Evolutionary conservation across 2,113 vertebrate genomes (phyloP).

Genomic region (Mobula birostris): DNA sequence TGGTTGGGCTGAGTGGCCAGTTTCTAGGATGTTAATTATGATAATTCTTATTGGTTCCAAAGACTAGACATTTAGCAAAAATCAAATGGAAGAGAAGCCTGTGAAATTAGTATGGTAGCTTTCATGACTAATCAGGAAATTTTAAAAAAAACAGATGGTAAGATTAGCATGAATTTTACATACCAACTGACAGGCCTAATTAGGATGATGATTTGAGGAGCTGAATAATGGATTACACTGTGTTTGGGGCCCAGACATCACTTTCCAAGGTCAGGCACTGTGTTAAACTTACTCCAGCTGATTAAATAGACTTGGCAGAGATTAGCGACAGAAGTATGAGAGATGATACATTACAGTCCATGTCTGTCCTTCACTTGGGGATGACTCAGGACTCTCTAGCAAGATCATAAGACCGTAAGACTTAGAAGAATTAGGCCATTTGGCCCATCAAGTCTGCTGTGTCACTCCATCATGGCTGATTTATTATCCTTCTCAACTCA

Average conservation of each 20-base stretch:
- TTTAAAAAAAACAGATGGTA: conserved; percentile 22
- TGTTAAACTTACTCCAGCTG: not conserved
- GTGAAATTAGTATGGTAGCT: not conserved
- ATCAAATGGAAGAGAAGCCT: not conserved
- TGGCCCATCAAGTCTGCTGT: too few species aligned
- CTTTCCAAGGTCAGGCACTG: conserved; percentile 2
- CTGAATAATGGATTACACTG: conserved; percentile 20
- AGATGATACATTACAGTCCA: not conserved
- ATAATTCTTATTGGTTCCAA: not conserved
- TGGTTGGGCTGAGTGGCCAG: not conserved
- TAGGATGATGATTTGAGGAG: conserved; percentile 14
- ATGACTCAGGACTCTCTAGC: not conserved
- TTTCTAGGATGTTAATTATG: not conserved
- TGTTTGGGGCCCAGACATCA: not conserved
- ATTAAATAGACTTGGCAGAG: conserved; percentile 18
- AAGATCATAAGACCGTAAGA: not conserved
- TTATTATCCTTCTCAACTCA: too few species aligned
- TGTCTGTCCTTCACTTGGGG: not conserved
- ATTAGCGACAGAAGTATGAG: not conserved
- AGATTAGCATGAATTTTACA: conserved; percentile 32
- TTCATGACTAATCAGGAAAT: not conserved
- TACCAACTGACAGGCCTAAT: conserved; percentile 25
- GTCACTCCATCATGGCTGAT: too few species aligned
- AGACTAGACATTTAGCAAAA: not conserved
- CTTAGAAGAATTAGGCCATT: too few species aligned